These are phyloP conservation scores for Hydropsyche tenuis DNA, from an alignment of 1,140 invertebrate species.

Conservation along the genomic window DNA sequence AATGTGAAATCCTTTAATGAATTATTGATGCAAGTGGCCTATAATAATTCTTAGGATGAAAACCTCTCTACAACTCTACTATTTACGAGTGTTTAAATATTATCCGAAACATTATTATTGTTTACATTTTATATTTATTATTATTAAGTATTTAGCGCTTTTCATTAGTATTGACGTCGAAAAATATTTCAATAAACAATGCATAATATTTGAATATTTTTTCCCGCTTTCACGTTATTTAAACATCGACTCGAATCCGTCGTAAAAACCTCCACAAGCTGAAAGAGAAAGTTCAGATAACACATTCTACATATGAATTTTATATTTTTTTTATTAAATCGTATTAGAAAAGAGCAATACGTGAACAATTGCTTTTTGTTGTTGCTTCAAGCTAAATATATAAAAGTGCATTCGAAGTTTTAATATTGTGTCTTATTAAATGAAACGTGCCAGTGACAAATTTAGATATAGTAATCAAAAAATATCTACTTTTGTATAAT, in stretches of 20 bases:
- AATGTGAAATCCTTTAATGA: no score
- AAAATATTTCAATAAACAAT: no score
- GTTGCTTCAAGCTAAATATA: slow-evolving; percentile 8
- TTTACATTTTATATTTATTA: no score
- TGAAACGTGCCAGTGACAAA: slow-evolving; percentile 7
- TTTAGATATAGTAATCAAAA: neutral
- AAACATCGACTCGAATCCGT: no score
- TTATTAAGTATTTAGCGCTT: no score
- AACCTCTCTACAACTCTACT: slow-evolving; percentile 4
- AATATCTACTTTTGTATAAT: slow-evolving; percentile 5
- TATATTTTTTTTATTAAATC: neutral
- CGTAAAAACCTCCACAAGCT: neutral
- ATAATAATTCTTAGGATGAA: neutral
- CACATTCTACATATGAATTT: slow-evolving; percentile 3
- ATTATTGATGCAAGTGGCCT: no score
- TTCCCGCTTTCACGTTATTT: no score
- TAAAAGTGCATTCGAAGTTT: neutral
- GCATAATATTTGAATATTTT: no score
- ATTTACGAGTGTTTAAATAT: no score
- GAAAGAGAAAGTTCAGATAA: slow-evolving; percentile 10
- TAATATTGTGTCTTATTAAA: slow-evolving; percentile 6
- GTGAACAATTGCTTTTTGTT: slow-evolving; percentile 12
- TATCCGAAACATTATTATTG: no score
- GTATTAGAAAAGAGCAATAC: slow-evolving; percentile 12
- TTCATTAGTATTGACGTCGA: no score